Evolutionary conservation across 2,888 invertebrate genomes (phyloP), one percentile per base, ranked within the genome.

Genomic region (Sarcophaga caerulescens): DNA sequence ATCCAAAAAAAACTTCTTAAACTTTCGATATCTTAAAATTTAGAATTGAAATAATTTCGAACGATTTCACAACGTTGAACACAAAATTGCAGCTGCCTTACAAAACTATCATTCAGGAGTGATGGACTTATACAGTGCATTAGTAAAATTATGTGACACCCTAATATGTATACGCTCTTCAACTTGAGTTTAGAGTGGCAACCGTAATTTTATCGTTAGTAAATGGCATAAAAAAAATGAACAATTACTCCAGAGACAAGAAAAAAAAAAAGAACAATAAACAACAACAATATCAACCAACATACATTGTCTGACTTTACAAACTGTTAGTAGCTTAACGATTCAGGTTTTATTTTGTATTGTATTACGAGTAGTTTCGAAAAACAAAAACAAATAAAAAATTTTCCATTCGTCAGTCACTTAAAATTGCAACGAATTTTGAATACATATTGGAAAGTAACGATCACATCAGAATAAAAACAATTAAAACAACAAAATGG

Each of bases 151-250:
- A 25, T 17, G 12, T 19, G 57, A 21, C 5, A 23, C 52, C 60
- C 35, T 60, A 25, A 23, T n/a, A n/a, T 23, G 25, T 65, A 63
- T 47, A 57, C 47, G 69, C 47, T 14, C 35, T 52, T 21, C 21
- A 63, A 63, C 63, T 63, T 14, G 12, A 21, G 57, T 23, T 57
- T 44, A 21, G 10, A 57, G 52, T 70, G 23, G 23, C 21, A 52
- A 52, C 52, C 52, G 52, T 52, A 52, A 14, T 12, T 17, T 52
- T 12, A 25, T 63, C 10, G 21, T 63, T 23, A 63, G 47, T 74
- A 17, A 25, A 63, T 21, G 17, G 63, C 63, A 74, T 74, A 25
- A 63, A 52, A 52, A 65, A 65, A 52, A 21, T 74, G 25, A 44
- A 59, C 44, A 73, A 52, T 60, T 59, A 71, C 10, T 35, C 19